phyloP scores from a whole-genome alignment of 2,797 vertebrate species.

The Selene dorsalis region DNA sequence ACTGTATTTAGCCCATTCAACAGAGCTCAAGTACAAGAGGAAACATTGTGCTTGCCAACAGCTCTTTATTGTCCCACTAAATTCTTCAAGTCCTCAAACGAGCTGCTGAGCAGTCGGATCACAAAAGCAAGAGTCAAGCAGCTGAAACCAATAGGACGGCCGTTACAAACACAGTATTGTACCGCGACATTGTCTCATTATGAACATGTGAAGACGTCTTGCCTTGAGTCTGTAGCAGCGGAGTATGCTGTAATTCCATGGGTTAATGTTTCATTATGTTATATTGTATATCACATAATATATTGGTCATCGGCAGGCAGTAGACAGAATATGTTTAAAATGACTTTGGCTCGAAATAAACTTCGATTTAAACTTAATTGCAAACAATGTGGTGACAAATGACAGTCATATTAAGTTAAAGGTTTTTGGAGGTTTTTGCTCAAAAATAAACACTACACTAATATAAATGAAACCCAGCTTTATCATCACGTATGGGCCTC shows the following conservation, averaged over 20 bases:
- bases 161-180: neutral
- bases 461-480: no score
- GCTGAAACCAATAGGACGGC: constrained; percentile 8
- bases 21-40: constrained; percentile 40
- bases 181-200: neutral
- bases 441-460: no score
- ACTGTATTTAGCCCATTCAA: constrained; percentile 51
- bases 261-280: neutral
- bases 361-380: neutral
- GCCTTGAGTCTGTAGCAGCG: neutral
- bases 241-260: neutral
- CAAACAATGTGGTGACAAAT: neutral
- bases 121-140: constrained; percentile 22
- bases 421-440: no score
- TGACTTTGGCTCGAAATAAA: neutral
- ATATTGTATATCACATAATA: neutral
- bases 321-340: neutral
- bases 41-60: constrained; percentile 49
- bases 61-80: constrained; percentile 53
- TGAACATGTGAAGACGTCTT: neutral
- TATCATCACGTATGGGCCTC: no score
- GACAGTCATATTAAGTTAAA: no score
- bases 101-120: constrained; percentile 42
- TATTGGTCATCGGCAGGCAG: neutral
- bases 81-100: constrained; percentile 29